Evolutionary conservation across 2,797 vertebrate species (phyloP), one percentile per base, ranked within the genome.

Genomic region (Brachymystax lenok): DNA sequence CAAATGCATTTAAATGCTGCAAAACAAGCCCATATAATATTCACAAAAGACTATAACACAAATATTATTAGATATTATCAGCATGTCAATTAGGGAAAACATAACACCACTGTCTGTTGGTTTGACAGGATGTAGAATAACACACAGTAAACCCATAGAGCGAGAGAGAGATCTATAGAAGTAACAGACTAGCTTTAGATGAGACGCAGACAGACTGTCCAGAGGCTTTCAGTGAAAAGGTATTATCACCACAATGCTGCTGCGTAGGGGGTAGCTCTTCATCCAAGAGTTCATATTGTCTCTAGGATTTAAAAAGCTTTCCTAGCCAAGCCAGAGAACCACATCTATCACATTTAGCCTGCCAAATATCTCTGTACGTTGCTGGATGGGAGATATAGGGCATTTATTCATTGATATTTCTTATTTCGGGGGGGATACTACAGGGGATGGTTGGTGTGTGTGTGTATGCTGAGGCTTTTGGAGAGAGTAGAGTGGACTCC

Each of bases 191-290:
- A 78, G 50, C 77, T 84, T 40, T 80, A 85, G 84, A 80, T 85
- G 84, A 82, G 82, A 82, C 82, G 84, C 88, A 82, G 88, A 40
- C 88, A 83, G 88, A 88, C 80, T 76, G 88, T 74, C 70, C 66
- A 71, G 63, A 71, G 82, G 83, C 79, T 81, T 59, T 70, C 69
- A 40, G 74, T 87, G 85, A 87, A 83, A 77, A 84, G 73, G 75
- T 83, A 77, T 82, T 83, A 79, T 87, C 88, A 86, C 83, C 24
- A 24, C 24, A 24, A 24, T 24, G 24, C 24, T 86, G 87, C 80
- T 88, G 83, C 67, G 83, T 79, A 79, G 84, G 40, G 40, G 67
- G 69, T 17, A 77, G 82, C 77, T 83, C 50, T 81, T 84, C 83
- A 83, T 85, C 81, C 85, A 84, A 12, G 72, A 77, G 80, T 81